A percentile compares a stretch with the other conserved stretches of the same genome.
phyloP scores from a whole-genome alignment of 2,113 vertebrate genomes.

The Erythrolamprus reginae region DNA sequence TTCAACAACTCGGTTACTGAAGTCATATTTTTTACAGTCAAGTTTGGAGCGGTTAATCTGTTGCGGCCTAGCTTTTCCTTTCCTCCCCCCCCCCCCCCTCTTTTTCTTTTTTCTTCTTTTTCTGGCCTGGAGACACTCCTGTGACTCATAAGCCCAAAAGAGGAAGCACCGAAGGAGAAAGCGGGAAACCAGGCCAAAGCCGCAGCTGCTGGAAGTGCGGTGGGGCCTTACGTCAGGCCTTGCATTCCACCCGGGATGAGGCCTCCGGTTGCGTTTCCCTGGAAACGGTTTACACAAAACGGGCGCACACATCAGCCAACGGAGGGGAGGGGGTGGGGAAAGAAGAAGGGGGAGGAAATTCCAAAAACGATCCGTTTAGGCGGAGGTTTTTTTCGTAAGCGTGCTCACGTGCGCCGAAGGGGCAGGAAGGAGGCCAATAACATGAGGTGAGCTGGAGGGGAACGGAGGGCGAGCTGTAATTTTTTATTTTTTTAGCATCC shows the following conservation, averaged over 20 bases:
- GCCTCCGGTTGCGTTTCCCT: neutral
- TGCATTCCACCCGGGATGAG: neutral
- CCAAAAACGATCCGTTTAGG: neutral
- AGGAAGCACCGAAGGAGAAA: neutral
- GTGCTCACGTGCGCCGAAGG: neutral
- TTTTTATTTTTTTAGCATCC: neutral
- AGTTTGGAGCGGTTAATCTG: no score
- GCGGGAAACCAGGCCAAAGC: neutral
- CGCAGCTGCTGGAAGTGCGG: neutral
- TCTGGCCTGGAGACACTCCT: neutral
- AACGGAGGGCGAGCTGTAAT: neutral
- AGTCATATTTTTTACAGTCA: no score
- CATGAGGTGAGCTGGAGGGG: neutral
- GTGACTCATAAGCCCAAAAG: neutral
- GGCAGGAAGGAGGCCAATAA: neutral
- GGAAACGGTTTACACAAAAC: neutral
- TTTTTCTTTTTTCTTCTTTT: neutral
- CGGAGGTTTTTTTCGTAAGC: neutral
- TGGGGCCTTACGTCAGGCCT: neutral
- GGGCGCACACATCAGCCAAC: neutral
- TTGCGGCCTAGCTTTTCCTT: neutral
- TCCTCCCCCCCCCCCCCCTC: no score
- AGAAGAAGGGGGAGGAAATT: neutral
- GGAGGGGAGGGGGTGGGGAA: fast-evolving
- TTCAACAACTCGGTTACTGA: no score